Evolutionary conservation across 2,797 vertebrate species (phyloP), one percentile per base, ranked within the genome.

Genomic region (Sebastes matsubarae): DNA sequence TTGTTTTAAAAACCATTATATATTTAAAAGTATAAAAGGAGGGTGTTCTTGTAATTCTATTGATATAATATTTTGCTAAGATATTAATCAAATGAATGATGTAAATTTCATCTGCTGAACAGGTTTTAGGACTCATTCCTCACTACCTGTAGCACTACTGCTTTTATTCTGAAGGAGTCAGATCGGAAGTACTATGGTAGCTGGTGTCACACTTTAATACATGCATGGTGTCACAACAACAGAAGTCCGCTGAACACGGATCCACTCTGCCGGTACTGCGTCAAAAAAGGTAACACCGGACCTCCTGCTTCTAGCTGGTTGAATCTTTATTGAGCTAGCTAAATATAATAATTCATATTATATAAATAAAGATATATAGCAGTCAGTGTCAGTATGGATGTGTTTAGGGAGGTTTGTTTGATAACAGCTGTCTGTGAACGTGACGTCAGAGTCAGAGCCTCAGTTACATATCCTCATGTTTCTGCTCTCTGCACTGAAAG

Each of bases 121-220:
- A 16, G 14, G 6, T 42, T 42, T 42, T 16, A 42, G 38, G 42
- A 46, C 42, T 46, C 16, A 46, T 46, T 46, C 6, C 42, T 46
- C 0, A 46, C 16, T 46, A 46, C 6, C 42, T 46, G 42, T 18
- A 46, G 42, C 16, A 18, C 42, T 18, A 18, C 6, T 14, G 57
- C 69, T 72, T 81, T 81, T 66, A 65, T 61, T 60, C 1, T 76
- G 61, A 46, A 82, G 14, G 61, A 54, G 61, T 1, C 5, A 4
- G 22, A 8, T 5, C 58, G 24, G 75, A 52, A 63, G 55, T 30
- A 2, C 34, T 3, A 2, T 20, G 2, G 11, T 12, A 6, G 25
- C n/a, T 50, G 34, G 14, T 42, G 42, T 36, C 8, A 46, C 42
- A 18, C 36, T 38, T 14, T 1, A 14, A 38, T 38, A 38, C 36